Evolutionary conservation across 2,797 vertebrate species (phyloP), one percentile per base, ranked within the genome.

Genomic region (Champsocephalus gunnari): DNA sequence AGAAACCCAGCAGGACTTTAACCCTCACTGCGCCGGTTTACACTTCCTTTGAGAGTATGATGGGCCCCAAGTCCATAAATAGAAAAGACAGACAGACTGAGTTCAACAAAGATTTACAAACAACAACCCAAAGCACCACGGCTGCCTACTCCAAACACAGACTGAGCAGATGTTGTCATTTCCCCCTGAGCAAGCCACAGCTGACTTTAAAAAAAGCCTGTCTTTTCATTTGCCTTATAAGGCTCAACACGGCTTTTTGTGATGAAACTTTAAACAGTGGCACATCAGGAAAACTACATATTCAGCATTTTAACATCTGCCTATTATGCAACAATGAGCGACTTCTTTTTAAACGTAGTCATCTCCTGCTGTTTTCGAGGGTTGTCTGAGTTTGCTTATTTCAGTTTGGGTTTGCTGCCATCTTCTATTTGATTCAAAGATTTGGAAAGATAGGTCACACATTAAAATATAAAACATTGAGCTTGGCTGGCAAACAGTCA

Each of bases 1-100:
- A 38, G 50, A 84, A 88, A 88, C 66, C 63, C 75, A 82, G 55
- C 13, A 64, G 62, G 64, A 82, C 53, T 85, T 91, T 79, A 79
- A 92, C 84, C 55, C 65, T 21, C 41, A 48, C 19, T 41, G 32
- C 16, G 48, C 71, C 50, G 44, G 68, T 73, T 63, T 38, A 60
- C 41, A 17, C 51, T 48, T 61, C 50, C 43, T 53, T 41, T 44
- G 19, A 16, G 49, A 47, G 12, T 1, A 13, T 7, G 12, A 71
- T 1, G 17, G 47, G 62, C 49, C 41, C 28, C 12, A 34, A 38
- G 44, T 71, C 54, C 73, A 81, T 17, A 71, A 77, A 81, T 16
- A 66, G 49, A 49, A 78, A 76, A 70, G 10, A 47, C 63, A 50
- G 12, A 34, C 56, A 41, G 70, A 38, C n/a, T 3, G 5, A 75